These are phyloP conservation scores for Aptenodytes patagonicus DNA, from an alignment of 2,113 vertebrate genomes.

Conservation along the genomic window DNA sequence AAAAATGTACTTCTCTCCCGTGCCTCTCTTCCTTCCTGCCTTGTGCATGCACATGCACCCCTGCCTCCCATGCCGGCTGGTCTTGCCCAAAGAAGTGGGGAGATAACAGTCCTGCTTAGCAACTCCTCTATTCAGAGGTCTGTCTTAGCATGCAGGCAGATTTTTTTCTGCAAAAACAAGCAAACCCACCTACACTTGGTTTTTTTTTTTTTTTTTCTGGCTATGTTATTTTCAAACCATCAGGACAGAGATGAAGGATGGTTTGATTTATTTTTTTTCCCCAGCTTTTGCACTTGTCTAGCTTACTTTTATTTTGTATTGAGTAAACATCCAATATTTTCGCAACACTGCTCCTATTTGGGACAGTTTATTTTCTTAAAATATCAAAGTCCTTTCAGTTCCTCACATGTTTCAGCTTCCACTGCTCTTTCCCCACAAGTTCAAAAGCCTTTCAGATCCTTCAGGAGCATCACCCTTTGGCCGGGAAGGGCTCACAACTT, in stretches of 20 bases:
- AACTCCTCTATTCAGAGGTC: neutral
- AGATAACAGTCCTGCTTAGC: neutral
- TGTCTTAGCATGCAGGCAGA: neutral
- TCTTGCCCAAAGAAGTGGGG: neutral
- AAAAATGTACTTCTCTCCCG: neutral
- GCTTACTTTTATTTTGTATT: neutral
- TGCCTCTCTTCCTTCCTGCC: neutral
- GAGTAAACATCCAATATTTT: neutral
- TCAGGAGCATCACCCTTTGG: neutral
- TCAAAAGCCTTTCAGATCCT: neutral
- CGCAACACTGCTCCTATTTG: neutral
- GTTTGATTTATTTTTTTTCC: neutral
- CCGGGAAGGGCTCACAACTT: neutral
- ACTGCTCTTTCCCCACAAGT: neutral
- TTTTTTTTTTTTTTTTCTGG: neutral
- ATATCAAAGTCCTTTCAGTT: slow-evolving; percentile 2
- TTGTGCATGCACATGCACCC: neutral
- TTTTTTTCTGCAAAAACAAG: slow-evolving; percentile 28
- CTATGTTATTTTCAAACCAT: slow-evolving; percentile 16
- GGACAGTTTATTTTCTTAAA: slow-evolving; percentile 14
- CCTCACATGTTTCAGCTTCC: neutral
- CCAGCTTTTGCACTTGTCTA: neutral
- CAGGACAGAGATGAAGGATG: neutral
- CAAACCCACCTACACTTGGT: neutral
- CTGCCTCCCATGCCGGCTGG: neutral